phyloP scores from a whole-genome alignment of 2,113 vertebrate species.

The Charina bottae region DNA sequence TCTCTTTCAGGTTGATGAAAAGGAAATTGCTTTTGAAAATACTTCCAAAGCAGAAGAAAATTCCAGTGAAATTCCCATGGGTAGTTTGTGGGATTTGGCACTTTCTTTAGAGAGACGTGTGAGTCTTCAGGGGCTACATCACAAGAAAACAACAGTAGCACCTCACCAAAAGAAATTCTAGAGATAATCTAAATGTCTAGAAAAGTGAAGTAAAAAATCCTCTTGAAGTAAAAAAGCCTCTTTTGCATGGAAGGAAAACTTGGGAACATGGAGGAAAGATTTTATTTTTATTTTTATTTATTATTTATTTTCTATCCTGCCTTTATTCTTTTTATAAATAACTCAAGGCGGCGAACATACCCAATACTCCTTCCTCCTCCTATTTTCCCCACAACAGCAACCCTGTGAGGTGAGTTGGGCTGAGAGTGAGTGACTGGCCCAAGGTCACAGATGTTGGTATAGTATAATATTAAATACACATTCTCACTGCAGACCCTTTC shows the following conservation, averaged over 20 bases:
- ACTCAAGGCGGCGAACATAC: too few relatives aligned
- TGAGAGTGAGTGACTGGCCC: too few relatives aligned
- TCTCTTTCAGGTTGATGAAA: neutral
- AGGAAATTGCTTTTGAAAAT: neutral
- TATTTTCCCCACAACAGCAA: too few relatives aligned
- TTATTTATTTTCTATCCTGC: too few relatives aligned
- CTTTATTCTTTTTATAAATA: too few relatives aligned
- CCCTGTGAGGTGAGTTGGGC: too few relatives aligned
- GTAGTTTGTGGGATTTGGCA: neutral
- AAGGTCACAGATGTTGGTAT: too few relatives aligned
- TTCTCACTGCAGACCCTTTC: neutral
- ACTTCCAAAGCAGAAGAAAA: neutral
- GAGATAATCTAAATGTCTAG: neutral
- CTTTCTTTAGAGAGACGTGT: neutral
- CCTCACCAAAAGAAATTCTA: neutral
- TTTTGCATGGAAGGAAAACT: neutral
- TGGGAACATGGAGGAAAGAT: neutral
- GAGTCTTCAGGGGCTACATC: neutral
- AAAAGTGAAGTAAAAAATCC: neutral
- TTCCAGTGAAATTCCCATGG: neutral
- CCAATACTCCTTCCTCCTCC: too few relatives aligned
- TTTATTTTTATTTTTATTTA: too few relatives aligned
- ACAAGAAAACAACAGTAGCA: neutral
- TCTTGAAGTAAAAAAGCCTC: too few relatives aligned
- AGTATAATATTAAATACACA: neutral